Evolutionary conservation across 1,140 invertebrate genomes (phyloP).

Genomic region (Nylanderia fulva): DNA sequence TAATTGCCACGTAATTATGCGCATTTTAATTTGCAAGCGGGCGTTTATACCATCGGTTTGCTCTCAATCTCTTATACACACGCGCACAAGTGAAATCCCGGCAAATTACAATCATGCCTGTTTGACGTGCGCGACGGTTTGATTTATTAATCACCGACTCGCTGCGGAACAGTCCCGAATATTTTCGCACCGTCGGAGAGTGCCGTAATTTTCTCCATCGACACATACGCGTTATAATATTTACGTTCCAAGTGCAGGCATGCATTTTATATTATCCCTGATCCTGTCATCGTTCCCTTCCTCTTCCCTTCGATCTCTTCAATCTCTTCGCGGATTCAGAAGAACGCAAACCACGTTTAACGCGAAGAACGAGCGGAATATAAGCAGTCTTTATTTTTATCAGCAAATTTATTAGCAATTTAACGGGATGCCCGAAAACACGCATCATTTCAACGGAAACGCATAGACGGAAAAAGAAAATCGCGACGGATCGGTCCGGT

Average conservation of each 20-base stretch:
- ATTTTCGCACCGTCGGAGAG: slow-evolving; percentile 64
- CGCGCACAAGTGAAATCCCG: slow-evolving; percentile 61
- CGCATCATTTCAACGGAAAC: too few relatives aligned
- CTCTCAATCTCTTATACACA: slow-evolving; percentile 38
- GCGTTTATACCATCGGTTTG: slow-evolving; percentile 27
- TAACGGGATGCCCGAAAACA: slow-evolving; percentile 1
- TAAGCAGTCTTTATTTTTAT: slow-evolving; percentile 66
- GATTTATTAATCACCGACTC: slow-evolving; percentile 80
- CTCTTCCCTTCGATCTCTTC: neutral
- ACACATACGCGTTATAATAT: slow-evolving; percentile 63
- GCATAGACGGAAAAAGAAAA: neutral
- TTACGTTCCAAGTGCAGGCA: slow-evolving; percentile 57
- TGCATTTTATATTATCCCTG: slow-evolving; percentile 17
- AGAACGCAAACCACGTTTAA: slow-evolving; percentile 44
- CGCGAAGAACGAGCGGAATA: slow-evolving; percentile 6
- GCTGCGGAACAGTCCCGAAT: slow-evolving; percentile 61
- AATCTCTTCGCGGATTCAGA: neutral
- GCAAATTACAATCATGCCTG: slow-evolving; percentile 75
- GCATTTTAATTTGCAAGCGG: slow-evolving; percentile 75
- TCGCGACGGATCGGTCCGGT: neutral
- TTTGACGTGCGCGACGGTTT: slow-evolving; percentile 75
- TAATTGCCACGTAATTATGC: slow-evolving; percentile 79
- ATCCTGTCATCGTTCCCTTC: neutral
- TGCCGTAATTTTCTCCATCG: slow-evolving; percentile 69
- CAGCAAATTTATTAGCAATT: slow-evolving; percentile 69